Evolutionary conservation across 2,797 vertebrate genomes (phyloP).

Genomic region (Leptodactylus fallax): DNA sequence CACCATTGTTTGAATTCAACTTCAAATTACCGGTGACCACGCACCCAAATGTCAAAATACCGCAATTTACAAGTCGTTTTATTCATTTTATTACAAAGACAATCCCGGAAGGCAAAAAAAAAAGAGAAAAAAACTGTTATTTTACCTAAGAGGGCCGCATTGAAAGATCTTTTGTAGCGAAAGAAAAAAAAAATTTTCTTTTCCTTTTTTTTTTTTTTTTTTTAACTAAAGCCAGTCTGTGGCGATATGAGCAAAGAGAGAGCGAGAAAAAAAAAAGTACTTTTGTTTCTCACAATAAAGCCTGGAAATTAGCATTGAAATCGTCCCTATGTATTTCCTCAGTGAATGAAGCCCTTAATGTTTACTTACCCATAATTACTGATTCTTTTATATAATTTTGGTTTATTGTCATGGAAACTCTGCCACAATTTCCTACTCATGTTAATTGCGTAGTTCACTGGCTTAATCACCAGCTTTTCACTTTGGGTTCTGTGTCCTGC

Average conservation of each 20-base stretch:
- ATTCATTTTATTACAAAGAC: conserved; percentile 51
- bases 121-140: neutral
- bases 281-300: conserved; percentile 57
- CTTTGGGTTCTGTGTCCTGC: conserved; percentile 25
- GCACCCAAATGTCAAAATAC: conserved; percentile 49
- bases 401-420: conserved; percentile 64
- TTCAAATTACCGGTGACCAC: conserved; percentile 42
- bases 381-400: conserved; percentile 64
- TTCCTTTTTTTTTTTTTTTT: neutral
- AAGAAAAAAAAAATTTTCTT: neutral
- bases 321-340: conserved; percentile 56
- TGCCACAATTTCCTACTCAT: conserved; percentile 59
- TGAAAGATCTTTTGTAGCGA: conserved; percentile 27
- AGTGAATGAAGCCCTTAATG: conserved; percentile 60
- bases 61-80: conserved; percentile 46
- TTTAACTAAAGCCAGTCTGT: conserved; percentile 5
- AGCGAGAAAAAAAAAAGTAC: conserved; percentile 5
- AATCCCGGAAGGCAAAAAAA: neutral
- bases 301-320: conserved; percentile 62
- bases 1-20: conserved; percentile 22
- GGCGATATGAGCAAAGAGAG: conserved; percentile 28
- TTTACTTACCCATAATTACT: conserved; percentile 64
- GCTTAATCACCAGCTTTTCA: conserved; percentile 61
- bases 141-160: conserved; percentile 37
- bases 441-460: conserved; percentile 56